A percentile compares a stretch with the other conserved stretches of the same genome.
Evolutionary conservation across 1,140 invertebrate species (phyloP).

Genomic region (Atta colombica): DNA sequence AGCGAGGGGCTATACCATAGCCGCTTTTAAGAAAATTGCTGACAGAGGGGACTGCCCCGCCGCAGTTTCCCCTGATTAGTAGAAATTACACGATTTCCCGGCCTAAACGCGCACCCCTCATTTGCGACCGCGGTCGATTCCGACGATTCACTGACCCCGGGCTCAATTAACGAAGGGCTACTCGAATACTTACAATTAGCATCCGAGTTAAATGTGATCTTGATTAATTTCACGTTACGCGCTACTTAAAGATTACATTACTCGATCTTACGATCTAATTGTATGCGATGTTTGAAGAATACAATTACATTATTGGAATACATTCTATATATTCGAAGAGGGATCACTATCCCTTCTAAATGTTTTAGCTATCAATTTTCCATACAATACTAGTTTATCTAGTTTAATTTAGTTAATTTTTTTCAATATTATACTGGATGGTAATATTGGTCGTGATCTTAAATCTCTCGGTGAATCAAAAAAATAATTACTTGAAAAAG

Average conservation of each 20-base stretch:
- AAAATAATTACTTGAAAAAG: neutral
- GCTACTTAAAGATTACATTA: slow-evolving; percentile 1
- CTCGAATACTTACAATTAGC: slow-evolving; percentile 57
- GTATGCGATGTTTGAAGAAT: neutral
- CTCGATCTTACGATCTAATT: neutral
- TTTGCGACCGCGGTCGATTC: slow-evolving; percentile 33
- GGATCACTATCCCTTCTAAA: neutral
- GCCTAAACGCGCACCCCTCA: slow-evolving; percentile 58
- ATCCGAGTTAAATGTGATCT: slow-evolving; percentile 35
- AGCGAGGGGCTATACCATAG: slow-evolving; percentile 63
- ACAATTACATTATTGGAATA: too few species aligned
- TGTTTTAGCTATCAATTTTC: neutral
- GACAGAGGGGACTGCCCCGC: slow-evolving; percentile 71
- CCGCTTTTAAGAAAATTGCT: slow-evolving; percentile 83
- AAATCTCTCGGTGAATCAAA: neutral
- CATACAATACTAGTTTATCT: neutral
- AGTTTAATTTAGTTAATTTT: neutral
- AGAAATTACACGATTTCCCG: slow-evolving; percentile 79
- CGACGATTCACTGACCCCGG: slow-evolving; percentile 50
- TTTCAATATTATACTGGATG: neutral
- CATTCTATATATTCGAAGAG: neutral
- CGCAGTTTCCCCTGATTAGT: slow-evolving; percentile 79
- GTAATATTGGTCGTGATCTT: neutral
- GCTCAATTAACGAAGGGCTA: slow-evolving; percentile 66
- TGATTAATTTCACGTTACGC: slow-evolving; percentile 28